These are phyloP conservation scores for Oscheius sp. DNA, from an alignment of 2,888 invertebrate species.

Conservation along the genomic window DNA sequence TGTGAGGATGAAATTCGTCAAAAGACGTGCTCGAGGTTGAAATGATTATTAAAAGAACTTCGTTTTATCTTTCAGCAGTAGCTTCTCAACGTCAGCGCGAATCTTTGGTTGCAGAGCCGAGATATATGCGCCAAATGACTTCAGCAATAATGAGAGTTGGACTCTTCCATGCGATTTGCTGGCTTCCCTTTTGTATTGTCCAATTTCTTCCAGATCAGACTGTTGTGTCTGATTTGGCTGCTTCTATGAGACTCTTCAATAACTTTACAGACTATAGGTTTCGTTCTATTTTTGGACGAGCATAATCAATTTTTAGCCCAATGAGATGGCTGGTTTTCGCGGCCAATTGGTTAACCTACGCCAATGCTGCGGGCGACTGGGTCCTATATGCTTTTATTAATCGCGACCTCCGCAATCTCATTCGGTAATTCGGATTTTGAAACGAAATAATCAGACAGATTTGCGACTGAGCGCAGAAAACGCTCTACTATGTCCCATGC, in stretches of 20 bases:
- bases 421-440: conserved; percentile 46
- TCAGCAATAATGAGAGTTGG: conserved; percentile 67
- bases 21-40: conserved; percentile 62
- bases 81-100: conserved; percentile 49
- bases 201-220: conserved; percentile 45
- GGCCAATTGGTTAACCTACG: conserved; percentile 64
- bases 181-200: conserved; percentile 63
- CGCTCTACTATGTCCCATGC: conserved; percentile 67
- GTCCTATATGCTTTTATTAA: conserved; percentile 69
- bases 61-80: conserved; percentile 37
- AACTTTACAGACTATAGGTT: conserved; percentile 54
- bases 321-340: conserved; percentile 58
- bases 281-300: neutral
- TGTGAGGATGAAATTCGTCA: conserved; percentile 65
- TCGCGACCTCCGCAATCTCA: conserved; percentile 65
- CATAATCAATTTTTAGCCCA: conserved; percentile 32
- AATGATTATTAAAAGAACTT: neutral
- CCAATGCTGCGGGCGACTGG: conserved; percentile 67
- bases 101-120: conserved; percentile 62
- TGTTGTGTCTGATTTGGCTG: conserved; percentile 48
- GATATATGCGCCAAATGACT: conserved; percentile 69
- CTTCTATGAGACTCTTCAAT: conserved; percentile 47
- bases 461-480: conserved; percentile 66
- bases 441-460: conserved; percentile 38
- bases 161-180: conserved; percentile 68